phyloP scores from a whole-genome alignment of 2,113 vertebrate genomes.

The Sigmodon hispidus region DNA sequence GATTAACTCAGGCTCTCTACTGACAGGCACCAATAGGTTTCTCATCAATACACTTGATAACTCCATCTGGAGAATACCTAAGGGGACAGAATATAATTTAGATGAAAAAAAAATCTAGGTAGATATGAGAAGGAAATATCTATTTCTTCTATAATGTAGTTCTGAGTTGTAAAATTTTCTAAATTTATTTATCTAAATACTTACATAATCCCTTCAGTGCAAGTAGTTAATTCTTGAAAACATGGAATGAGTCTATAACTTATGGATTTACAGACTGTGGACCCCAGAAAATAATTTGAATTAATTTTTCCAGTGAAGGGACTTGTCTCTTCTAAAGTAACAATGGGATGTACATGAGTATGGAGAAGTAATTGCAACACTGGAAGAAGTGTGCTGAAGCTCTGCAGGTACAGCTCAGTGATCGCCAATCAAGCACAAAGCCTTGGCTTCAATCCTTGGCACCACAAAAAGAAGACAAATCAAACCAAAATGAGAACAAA shows the following conservation, averaged over 20 bases:
- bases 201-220: not conserved
- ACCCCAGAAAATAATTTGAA: slow-evolving; percentile 42
- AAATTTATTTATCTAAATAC: not conserved
- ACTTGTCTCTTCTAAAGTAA: not conserved
- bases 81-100: not conserved
- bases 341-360: not conserved
- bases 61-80: not conserved
- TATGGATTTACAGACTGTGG: not conserved
- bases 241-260: slow-evolving; percentile 2
- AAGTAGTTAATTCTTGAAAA: not conserved
- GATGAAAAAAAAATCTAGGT: not conserved
- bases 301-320: not conserved
- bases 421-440: not conserved
- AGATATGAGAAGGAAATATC: not conserved
- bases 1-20: not conserved
- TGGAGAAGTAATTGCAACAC: slow-evolving; percentile 3
- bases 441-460: not conserved
- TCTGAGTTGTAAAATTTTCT: not conserved
- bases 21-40: not conserved
- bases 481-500: not conserved
- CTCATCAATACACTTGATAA: not conserved
- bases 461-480: not conserved
- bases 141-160: not conserved
- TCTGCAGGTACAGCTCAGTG: not conserved
- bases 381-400: slow-evolving; percentile 27